Percentiles rank a stretch among this genome's conserved stretches.
These are phyloP conservation scores for Mobula hypostoma DNA, from an alignment of 2,113 vertebrate genomes.

Conservation along the genomic window DNA sequence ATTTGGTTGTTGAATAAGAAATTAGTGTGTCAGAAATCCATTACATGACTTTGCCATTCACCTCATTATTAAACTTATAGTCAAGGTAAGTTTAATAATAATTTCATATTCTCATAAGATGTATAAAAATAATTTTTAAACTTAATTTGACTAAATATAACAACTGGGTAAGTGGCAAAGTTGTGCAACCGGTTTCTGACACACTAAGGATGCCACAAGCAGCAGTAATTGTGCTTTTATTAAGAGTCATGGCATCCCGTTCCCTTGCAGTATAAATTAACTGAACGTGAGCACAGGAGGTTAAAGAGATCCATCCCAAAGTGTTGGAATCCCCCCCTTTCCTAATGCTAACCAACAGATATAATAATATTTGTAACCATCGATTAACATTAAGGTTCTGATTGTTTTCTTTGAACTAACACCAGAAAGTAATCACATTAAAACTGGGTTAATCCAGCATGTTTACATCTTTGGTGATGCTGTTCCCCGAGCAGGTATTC, in stretches of 20 bases:
- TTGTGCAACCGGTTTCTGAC: no score
- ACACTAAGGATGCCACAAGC: not conserved
- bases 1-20: not conserved
- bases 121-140: no score
- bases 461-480: no score
- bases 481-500: no score
- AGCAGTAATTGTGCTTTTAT: not conserved
- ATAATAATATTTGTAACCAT: not conserved
- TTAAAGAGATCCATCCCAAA: not conserved
- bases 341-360: not conserved
- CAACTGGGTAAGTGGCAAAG: no score
- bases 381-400: not conserved
- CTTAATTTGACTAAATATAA: no score
- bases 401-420: no score
- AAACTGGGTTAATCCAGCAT: no score
- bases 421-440: no score
- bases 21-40: not conserved
- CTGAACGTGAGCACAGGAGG: not conserved
- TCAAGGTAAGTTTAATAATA: not conserved
- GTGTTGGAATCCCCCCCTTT: not conserved
- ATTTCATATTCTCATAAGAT: not conserved
- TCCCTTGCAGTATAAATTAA: not conserved
- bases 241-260: not conserved
- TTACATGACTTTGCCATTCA: no score
- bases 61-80: not conserved